Evolutionary conservation across 2,888 invertebrate genomes (phyloP), one percentile per base, ranked within the genome.

Genomic region (Dermolepida albohirtum): DNA sequence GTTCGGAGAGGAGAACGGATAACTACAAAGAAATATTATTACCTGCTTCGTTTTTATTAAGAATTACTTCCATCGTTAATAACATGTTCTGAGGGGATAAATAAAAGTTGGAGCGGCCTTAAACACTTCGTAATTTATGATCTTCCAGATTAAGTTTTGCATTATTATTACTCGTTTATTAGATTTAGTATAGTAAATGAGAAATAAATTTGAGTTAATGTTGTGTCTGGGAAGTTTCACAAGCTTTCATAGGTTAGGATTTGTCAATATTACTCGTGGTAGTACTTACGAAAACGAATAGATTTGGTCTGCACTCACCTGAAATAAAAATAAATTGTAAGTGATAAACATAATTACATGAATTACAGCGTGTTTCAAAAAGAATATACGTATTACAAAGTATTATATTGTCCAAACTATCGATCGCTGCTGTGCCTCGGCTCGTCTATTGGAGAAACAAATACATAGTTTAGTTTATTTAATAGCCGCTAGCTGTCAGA

Each of bases 31-130:
- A 44, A 43, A 22, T 57, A 57, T 57, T 43, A 57, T 34, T 34
- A 34, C 57, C 43, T 27, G 22, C n/a, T 41, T 17, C 54, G 54
- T 12, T 40, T 41, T 55, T 40, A 55, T 55, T 55, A 55, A 55
- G 14, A 55, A 41, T 41, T 16, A 6, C n/a, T 55, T 55, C 40
- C 11, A 17, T 7, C 17, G 17, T 16, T 55, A 16, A 55, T 40
- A 55, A 39, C 17, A 4, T 39, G 14, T 16, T 6, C 40, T 10
- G 8, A 4, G 50, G 8, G 11, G 8, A n/a, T 34, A 34, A 34
- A 34, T 34, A 34, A 34, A 34, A 34, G 8, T 34, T 34, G 34
- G 34, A 10, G 50, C 27, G 27, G 27, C 8, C 8, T 50, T 22
- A 17, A 27, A n/a, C 27, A 17, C n/a, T 22, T 27, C 22, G n/a